phyloP scores from a whole-genome alignment of 2,797 vertebrate genomes.

The Glyptemys insculpta region DNA sequence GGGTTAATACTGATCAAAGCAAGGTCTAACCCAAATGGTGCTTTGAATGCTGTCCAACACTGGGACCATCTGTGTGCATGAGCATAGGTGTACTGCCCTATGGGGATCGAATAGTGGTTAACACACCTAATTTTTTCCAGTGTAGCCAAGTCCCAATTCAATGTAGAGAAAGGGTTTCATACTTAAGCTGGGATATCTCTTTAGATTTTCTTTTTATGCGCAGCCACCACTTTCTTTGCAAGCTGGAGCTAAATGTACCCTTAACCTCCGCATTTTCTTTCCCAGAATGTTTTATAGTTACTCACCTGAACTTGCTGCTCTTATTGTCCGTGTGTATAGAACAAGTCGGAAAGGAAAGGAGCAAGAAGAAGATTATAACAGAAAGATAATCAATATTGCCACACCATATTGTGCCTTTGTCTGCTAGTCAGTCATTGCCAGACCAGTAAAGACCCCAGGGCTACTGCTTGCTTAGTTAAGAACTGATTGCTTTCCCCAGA shows the following conservation, averaged over 20 bases:
- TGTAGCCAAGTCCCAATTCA: not conserved
- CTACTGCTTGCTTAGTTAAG: constrained; percentile 30
- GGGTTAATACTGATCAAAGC: no score
- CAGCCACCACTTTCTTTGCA: not conserved
- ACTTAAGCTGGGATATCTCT: not conserved
- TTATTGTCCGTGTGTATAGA: constrained; percentile 54
- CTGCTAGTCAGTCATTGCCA: constrained; percentile 53
- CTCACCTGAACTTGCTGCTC: constrained; percentile 20
- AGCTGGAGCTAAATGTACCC: not conserved
- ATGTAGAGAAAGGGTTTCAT: not conserved
- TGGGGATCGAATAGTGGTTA: not conserved
- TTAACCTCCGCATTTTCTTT: not conserved
- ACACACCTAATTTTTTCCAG: not conserved
- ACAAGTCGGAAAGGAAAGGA: constrained; percentile 58
- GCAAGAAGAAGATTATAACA: constrained; percentile 59
- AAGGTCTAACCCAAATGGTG: no score
- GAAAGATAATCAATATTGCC: constrained; percentile 71
- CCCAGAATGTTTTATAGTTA: not conserved
- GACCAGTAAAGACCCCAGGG: constrained; percentile 64
- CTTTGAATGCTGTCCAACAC: no score
- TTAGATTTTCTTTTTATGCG: not conserved
- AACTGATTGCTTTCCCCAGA: constrained; percentile 58
- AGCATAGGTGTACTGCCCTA: not conserved
- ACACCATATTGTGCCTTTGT: not conserved
- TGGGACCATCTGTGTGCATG: no score